Evolutionary conservation across 2,797 vertebrate genomes (phyloP), one percentile per base, ranked within the genome.

Genomic region (Acipenser transmontanus): DNA sequence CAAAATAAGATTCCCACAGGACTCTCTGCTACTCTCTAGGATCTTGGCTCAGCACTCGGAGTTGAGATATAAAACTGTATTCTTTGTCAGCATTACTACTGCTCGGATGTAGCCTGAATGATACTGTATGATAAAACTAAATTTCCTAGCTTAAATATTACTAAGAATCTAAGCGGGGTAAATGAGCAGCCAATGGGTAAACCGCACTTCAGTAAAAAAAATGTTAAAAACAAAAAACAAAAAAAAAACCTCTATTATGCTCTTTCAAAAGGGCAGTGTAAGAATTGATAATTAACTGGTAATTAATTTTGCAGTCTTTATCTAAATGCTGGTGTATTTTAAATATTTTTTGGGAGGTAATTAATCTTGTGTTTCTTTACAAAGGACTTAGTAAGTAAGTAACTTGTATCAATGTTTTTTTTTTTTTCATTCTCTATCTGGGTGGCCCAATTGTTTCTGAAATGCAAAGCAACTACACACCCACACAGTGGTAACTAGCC

Each of bases 281-380:
- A 71, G 49, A 64, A 67, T 56, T 65, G 62, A 62, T 67, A 71
- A 71, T 71, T 71, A 71, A 71, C 69, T 61, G 62, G 69, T 71
- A 71, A 71, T 71, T 71, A 64, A 71, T 71, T 71, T 71, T 67
- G 61, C 69, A 71, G 66, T 71, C 61, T 71, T 71, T 63, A 49
- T 71, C 69, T 71, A 49, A 67, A 5, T 17, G 62, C 60, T 71
- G 66, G 61, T 57, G 66, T 67, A 64, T 67, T 67, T 71, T 64
- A 52, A 61, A 64, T 67, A 64, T 64, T 70, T 17, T 47, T 70
- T 17, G 47, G 60, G 20, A 47, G n/a, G 61, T 71, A 71, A 71
- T 71, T 71, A 63, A 71, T 71, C 69, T 67, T 61, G 56, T 61
- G 66, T 66, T 70, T 67, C 69, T 64, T 67, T 64, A 64, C 62